Conservation (phyloP, 2,797 vertebrate genomes). For the Premnoplex brunnescens region DNA sequence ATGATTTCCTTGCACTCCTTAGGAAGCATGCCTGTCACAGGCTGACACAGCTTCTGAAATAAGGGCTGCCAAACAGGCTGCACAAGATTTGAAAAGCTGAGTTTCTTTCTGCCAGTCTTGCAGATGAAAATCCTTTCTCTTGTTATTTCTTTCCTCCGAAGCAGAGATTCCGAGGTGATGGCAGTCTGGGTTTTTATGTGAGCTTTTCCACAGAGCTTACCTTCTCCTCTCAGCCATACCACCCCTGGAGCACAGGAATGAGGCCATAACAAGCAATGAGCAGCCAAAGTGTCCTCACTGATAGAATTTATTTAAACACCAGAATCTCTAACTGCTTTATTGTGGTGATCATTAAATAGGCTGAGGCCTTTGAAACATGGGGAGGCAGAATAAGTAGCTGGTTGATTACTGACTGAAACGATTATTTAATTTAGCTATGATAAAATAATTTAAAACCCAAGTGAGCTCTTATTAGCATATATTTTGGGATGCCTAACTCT, state of each 20-base stretch:
- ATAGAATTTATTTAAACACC: neutral
- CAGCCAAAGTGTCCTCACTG: neutral
- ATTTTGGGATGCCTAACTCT: neutral
- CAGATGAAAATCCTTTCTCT: neutral
- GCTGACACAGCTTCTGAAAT: neutral
- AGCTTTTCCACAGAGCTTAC: neutral
- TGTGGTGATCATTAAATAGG: neutral
- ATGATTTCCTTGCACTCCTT: neutral
- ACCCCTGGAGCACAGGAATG: neutral
- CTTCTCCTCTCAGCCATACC: neutral
- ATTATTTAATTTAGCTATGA: neutral
- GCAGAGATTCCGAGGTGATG: neutral
- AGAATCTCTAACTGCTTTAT: neutral
- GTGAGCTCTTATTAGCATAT: neutral
- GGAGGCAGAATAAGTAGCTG: neutral
- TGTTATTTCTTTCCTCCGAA: neutral
- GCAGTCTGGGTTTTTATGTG: neutral
- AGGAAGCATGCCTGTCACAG: neutral
- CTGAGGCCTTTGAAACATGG: neutral
- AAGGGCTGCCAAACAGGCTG: neutral
- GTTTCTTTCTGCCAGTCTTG: neutral
- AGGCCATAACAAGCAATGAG: neutral
- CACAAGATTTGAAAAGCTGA: neutral
- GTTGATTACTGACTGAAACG: neutral
- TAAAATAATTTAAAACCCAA: neutral